phyloP scores from a whole-genome alignment of 37 sponge, comb jelly and placozoan species.

The Ianthella basta region DNA sequence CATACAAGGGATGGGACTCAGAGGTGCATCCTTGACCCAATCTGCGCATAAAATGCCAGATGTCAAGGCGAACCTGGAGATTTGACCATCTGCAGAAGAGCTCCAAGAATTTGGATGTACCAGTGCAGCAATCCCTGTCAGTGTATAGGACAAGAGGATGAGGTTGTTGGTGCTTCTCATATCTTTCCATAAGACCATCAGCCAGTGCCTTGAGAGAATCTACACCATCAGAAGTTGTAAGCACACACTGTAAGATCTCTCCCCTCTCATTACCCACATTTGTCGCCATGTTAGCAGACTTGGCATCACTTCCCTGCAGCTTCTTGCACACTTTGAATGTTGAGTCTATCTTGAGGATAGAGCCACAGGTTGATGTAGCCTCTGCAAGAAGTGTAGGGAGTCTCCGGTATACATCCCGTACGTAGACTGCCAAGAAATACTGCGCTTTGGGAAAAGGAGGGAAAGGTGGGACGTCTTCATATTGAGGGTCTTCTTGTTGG shows the following conservation, averaged over 20 bases:
- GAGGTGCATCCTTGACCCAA: no score
- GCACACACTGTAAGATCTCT: constrained; percentile 65
- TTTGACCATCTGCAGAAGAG: constrained; percentile 20
- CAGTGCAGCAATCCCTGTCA: constrained; percentile 54
- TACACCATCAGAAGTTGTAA: constrained; percentile 26
- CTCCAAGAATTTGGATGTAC: not conserved
- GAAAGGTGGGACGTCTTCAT: not conserved
- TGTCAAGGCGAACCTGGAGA: constrained; percentile 35
- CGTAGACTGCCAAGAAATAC: constrained; percentile 17
- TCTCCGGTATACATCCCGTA: constrained; percentile 34
- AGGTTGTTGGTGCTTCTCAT: not conserved
- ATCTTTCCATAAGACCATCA: constrained; percentile 38
- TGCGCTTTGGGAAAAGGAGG: not conserved
- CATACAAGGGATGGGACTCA: constrained; percentile 61
- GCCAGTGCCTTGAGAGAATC: constrained; percentile 23
- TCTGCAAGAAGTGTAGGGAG: constrained; percentile 39
- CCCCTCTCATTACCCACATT: constrained; percentile 68
- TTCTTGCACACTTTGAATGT: constrained; percentile 61
- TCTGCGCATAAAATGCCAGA: constrained; percentile 63
- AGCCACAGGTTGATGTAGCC: constrained; percentile 29
- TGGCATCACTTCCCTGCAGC: constrained; percentile 40
- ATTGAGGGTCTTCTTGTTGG: not conserved
- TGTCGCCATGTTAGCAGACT: constrained; percentile 51
- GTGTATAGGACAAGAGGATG: constrained; percentile 46
- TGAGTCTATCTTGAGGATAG: constrained; percentile 56